Evolutionary conservation across 1,140 invertebrate species (phyloP), one percentile per base, ranked within the genome.

Genomic region (Drosophila cardini): DNA sequence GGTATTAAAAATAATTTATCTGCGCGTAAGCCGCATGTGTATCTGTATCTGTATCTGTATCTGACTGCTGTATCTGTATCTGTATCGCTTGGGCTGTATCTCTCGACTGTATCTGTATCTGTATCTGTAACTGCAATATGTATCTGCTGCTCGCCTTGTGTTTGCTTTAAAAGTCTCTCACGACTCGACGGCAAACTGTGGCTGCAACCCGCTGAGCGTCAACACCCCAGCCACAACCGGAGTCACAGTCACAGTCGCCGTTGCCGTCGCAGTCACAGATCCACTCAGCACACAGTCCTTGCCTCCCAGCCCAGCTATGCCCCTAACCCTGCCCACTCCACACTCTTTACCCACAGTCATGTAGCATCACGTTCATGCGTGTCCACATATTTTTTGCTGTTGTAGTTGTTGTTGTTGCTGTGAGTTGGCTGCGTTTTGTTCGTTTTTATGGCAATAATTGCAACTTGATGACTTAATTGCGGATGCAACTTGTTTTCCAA

Each of bases 371-470:
- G 83, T 86, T 87, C 83, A 86, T 86, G 83, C 83, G 83, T 86
- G 83, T 79, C 83, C 83, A 86, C 83, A 86, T 76, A 79, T 87
- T 86, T 86, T 87, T 26, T 26, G 21, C 21, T 26, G 21, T 26
- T 26, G 21, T 26, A 4, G 21, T 21, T 21, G 21, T 21, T 21
- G 21, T 21, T 21, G 4, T 21, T 21, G 21, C 21, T 78, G 32
- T 50, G 26, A 36, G 40, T 72, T 48, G 63, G 46, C 76, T 89
- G 83, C 79, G 84, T 87, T 87, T 89, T 89, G 83, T 87, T 89
- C 84, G 84, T 89, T 89, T 89, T 89, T 89, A 89, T 89, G 85
- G 84, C 84, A 89, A 89, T 89, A 89, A 89, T 89, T 89, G 84
- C 84, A 89, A 89, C 84, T 89, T 89, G 84, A 89, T 89, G 84